phyloP scores from a whole-genome alignment of 1,140 invertebrate genomes.

The Drosophila oshimai region DNA sequence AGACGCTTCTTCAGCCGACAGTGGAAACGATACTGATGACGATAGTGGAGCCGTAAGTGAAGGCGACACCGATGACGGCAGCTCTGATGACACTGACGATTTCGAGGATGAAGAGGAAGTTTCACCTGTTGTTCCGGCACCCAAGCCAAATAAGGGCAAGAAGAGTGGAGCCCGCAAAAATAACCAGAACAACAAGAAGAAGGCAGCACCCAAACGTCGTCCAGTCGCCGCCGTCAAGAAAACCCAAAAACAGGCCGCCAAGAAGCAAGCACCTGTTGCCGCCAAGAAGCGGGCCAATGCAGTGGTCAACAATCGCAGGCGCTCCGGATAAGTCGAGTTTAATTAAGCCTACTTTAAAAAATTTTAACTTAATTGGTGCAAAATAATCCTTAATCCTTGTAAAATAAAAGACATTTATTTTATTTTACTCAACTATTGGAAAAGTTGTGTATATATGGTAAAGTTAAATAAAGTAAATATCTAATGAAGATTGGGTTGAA shows the following conservation, averaged over 20 bases:
- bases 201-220: neutral
- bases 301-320: neutral
- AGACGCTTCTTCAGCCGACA: neutral
- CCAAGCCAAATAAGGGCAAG: neutral
- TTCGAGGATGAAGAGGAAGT: neutral
- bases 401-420: too few relatives aligned
- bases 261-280: constrained; percentile 16
- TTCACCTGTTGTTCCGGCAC: neutral
- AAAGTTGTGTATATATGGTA: too few relatives aligned
- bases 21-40: neutral
- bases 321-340: neutral
- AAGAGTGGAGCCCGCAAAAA: neutral
- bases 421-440: too few relatives aligned
- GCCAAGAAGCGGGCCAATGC: neutral
- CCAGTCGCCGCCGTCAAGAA: neutral
- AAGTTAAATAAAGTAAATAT: too few relatives aligned
- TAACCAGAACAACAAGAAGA: neutral
- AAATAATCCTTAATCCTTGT: too few relatives aligned
- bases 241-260: neutral
- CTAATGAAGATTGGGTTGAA: too few relatives aligned
- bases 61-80: neutral
- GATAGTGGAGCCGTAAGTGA: neutral
- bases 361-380: neutral
- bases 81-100: neutral
- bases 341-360: neutral